Evolutionary conservation across 2,888 invertebrate genomes (phyloP).

Genomic region (Caenorhabditis afra): DNA sequence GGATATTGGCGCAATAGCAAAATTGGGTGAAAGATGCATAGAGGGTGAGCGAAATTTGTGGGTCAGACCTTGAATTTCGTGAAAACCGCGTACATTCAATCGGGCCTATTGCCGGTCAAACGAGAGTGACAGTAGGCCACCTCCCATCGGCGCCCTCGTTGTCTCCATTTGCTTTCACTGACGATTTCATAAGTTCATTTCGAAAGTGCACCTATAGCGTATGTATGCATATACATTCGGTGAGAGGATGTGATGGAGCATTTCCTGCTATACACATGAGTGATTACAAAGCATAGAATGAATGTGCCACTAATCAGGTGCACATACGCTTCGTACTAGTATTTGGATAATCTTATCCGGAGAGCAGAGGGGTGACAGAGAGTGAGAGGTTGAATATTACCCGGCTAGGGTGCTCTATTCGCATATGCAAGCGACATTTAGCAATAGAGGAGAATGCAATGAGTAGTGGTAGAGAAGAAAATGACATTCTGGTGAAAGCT

Average conservation of each 20-base stretch:
- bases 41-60: slow-evolving; percentile 60
- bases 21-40: slow-evolving; percentile 59
- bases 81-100: slow-evolving; percentile 63
- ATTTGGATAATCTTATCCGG: slow-evolving; percentile 36
- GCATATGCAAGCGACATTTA: background rate
- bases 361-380: background rate
- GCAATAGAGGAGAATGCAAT: background rate
- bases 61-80: slow-evolving; percentile 67
- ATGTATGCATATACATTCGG: background rate
- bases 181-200: slow-evolving; percentile 44
- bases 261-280: slow-evolving; percentile 34
- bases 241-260: slow-evolving; percentile 14
- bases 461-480: background rate
- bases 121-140: slow-evolving; percentile 59
- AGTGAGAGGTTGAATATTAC: slow-evolving; percentile 19
- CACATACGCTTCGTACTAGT: background rate
- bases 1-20: slow-evolving; percentile 57
- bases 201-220: slow-evolving; percentile 16
- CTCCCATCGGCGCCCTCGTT: slow-evolving; percentile 33
- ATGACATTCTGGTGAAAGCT: slow-evolving; percentile 1
- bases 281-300: slow-evolving; percentile 22
- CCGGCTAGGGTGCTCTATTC: background rate
- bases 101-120: slow-evolving; percentile 59
- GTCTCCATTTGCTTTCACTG: slow-evolving; percentile 43
- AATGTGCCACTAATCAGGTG: slow-evolving; percentile 40